Evolutionary conservation across 2,797 vertebrate genomes (phyloP), one percentile per base, ranked within the genome.

Genomic region (Coranthus polyacanthus): DNA sequence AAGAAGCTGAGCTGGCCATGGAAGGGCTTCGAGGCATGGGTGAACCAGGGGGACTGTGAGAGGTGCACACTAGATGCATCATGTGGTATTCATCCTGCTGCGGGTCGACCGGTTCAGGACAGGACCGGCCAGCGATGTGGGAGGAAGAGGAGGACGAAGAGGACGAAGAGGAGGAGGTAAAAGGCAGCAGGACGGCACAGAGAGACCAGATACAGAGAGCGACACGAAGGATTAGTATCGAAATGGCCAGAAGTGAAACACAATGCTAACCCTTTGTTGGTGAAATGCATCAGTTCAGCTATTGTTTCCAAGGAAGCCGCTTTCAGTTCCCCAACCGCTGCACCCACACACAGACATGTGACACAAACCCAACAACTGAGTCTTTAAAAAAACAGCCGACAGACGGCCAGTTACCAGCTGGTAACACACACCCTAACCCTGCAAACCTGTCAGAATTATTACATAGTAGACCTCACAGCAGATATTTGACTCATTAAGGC

Each of bases 61-160:
- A 96, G 75, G 94, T 77, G 87, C 96, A 98, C 13, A 98, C 97
- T 73, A 98, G 94, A 77, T 99, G 97, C 92, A 98, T 95, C 96
- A 97, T 98, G 87, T 98, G 97, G 91, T 95, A 96, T 42, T 96
- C 96, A 92, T 99, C 97, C 93, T 98, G 96, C 97, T 99, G 92
- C 15, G 12, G 63, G 68, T 57, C 12, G 20, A 38, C 26, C 29
- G 7, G 62, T 64, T 36, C 38, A 5, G 62, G 38, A 24, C 16
- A 12, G 54, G 2, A 44, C 0, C 0, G 45, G 20, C 4, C 17
- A 5, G 52, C 59, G 50, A 41, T 2, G 43, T 17, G 59, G n/a
- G 47, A 44, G 47, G 58, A 34, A 12, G 52, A 64, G 29, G 13
- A 49, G 12, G 47, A 44, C 44, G 58, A 34, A 12, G 52, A 64